phyloP scores from a whole-genome alignment of 2,113 vertebrate species.

The Bombycilla garrulus region DNA sequence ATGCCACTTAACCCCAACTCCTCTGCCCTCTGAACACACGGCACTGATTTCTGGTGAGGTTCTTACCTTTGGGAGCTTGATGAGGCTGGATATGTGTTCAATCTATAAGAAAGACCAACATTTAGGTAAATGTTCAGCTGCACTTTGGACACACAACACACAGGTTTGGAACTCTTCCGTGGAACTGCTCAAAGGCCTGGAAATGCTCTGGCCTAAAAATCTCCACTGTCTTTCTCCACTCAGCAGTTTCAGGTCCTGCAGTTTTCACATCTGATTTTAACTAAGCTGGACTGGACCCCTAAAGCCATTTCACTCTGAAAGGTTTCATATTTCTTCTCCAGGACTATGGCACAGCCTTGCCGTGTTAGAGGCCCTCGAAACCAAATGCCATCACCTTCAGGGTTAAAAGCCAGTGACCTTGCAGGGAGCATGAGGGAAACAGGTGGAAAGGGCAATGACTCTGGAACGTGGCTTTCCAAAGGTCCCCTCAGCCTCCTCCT shows the following conservation, averaged over 20 bases:
- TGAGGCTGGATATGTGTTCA: slow-evolving; percentile 95
- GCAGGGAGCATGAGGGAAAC: accelerated
- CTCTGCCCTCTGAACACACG: neutral
- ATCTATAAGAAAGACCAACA: slow-evolving; percentile 82
- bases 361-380: neutral
- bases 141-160: neutral
- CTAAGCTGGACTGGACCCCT: neutral
- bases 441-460: neutral
- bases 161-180: neutral
- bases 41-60: neutral
- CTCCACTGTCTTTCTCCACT: neutral
- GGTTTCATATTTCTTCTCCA: neutral
- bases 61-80: slow-evolving; percentile 96
- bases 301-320: neutral
- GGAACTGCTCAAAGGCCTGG: neutral
- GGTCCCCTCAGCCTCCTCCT: neutral
- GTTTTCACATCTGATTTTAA: neutral
- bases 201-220: neutral
- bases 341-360: neutral
- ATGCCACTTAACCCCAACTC: neutral
- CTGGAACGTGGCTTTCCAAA: neutral
- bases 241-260: neutral
- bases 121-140: neutral
- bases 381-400: neutral
- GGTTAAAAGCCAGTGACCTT: neutral